These are phyloP conservation scores for Synaphobranchus kaupii DNA, from an alignment of 2,797 vertebrate genomes.

Conservation along the genomic window DNA sequence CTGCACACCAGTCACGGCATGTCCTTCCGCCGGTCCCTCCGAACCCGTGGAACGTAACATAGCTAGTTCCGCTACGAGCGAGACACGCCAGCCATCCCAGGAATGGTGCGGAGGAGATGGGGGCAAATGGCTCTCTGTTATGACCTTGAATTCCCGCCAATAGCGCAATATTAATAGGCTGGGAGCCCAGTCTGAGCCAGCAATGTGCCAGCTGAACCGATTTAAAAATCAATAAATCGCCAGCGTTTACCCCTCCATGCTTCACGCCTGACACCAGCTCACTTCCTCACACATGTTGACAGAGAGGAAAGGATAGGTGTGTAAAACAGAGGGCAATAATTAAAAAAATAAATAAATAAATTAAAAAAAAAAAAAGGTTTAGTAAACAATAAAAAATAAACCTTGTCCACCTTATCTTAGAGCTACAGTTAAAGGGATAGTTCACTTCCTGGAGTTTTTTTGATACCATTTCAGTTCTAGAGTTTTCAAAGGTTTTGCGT, in stretches of 20 bases:
- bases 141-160: neutral
- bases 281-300: neutral
- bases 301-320: neutral
- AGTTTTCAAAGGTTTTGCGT: no score
- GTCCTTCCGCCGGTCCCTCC: neutral
- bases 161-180: neutral
- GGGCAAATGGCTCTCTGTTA: neutral
- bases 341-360: no score
- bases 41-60: neutral
- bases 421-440: no score
- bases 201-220: neutral
- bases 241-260: neutral
- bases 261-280: neutral
- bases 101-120: neutral
- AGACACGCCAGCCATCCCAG: neutral
- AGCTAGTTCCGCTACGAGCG: neutral
- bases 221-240: slow-evolving; percentile 1
- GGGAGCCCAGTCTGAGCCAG: neutral
- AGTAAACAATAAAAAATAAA: no score
- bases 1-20: neutral
- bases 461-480: no score
- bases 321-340: no score
- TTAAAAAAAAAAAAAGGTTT: no score
- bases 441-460: no score
- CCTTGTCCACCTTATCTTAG: no score